phyloP scores from a whole-genome alignment of 2,888 invertebrate species.

The Diaperis boleti region DNA sequence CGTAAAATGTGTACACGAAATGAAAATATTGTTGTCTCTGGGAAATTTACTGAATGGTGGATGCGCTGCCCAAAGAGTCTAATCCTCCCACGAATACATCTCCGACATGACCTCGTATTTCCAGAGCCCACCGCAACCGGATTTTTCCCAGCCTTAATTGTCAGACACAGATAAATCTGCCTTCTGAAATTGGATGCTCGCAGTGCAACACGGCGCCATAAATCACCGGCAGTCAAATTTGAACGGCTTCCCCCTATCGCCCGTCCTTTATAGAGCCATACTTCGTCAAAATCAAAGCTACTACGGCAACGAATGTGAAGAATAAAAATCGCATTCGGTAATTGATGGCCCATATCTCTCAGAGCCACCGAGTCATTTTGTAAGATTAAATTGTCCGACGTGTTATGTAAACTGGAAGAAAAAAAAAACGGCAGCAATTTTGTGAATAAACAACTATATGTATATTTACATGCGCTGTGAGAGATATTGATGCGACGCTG shows the following conservation, averaged over 20 bases:
- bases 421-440: constrained; percentile 24
- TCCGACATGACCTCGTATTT: too few relatives aligned
- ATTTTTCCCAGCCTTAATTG: too few relatives aligned
- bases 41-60: too few relatives aligned
- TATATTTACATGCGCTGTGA: constrained; percentile 13
- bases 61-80: too few relatives aligned
- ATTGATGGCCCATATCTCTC: constrained; percentile 27
- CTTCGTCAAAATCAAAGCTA: constrained; percentile 16
- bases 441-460: constrained; percentile 28
- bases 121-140: too few relatives aligned
- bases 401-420: not conserved
- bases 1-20: too few relatives aligned
- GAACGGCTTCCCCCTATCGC: constrained; percentile 5
- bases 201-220: constrained; percentile 9
- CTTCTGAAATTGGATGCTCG: not conserved
- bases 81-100: too few relatives aligned
- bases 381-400: constrained; percentile 11
- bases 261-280: constrained; percentile 3
- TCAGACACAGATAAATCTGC: not conserved
- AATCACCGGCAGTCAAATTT: constrained; percentile 24
- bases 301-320: constrained; percentile 4
- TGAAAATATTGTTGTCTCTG: too few relatives aligned
- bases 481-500: constrained; percentile 34
- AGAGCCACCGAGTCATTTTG: constrained; percentile 18
- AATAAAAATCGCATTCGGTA: constrained; percentile 26